Evolutionary conservation across 2,797 vertebrate species (phyloP), one percentile per base, ranked within the genome.

Genomic region (Tangara arthus): DNA sequence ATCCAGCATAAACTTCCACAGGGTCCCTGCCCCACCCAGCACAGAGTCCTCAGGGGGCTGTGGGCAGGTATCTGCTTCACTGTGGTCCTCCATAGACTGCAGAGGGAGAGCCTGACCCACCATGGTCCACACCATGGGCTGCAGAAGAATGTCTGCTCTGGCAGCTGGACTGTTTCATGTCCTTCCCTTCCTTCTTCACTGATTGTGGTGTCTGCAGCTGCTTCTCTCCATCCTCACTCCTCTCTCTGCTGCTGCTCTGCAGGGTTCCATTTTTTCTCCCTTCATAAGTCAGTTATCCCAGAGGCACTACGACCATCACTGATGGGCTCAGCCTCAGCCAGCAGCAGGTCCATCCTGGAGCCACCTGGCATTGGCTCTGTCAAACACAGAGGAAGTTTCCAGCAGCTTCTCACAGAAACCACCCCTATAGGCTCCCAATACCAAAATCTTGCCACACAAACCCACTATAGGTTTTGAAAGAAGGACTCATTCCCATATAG

Each of bases 61-160:
- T 41, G 52, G 22, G 15, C 15, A 39, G 34, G 23, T 9, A 23
- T 57, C 34, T 47, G 28, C 52, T 39, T 47, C 34, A 27, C 63
- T 23, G 24, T 46, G 30, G 19, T 63, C 13, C 34, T 49, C 41
- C 34, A 9, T 2, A 12, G 34, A 32, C 50, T 30, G 21, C 26
- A 42, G 52, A 30, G 34, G 26, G 16, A 47, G 34, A 64, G 34
- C 10, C 39, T 16, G 19, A 61, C 56, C 39, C 46, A 41, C 34
- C 68, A 7, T 2, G 9, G 27, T 11, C 41, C 0, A 0, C 24
- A n/a, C 32, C 60, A 61, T 0, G 0, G 39, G 44, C 32, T 46
- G 30, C 39, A 69, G 39, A 28, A 11, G 4, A 46, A 69, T 6
- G 21, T 35, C 23, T 64, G 34, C 32, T 80, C 32, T 19, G 37